Base-by-base conservation (phyloP, 2,113 vertebrate genomes). In the Rhynchomys soricoides region DNA sequence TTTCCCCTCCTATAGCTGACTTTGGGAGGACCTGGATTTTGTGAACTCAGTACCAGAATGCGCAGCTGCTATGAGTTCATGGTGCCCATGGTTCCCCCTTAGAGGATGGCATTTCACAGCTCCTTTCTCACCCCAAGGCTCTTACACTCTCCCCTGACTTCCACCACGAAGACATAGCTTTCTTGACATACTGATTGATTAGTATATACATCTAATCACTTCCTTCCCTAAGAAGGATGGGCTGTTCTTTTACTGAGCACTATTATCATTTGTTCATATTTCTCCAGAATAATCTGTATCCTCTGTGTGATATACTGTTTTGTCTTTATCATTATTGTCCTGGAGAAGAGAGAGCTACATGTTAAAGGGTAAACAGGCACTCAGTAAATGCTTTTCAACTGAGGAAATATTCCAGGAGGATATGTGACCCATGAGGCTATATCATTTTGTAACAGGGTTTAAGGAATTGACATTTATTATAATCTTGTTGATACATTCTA, bases 391-490 rank as follows among this genome's bases (percentile, higher is more conserved):
- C 68, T 83, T 96, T 59, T 93, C 73, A 57, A 85, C 43, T 74
- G 37, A 95, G 79, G 93, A 96, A 79, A 87, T 50, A 15, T 93
- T 93, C 82, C 21, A 43, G 91, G 91, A 57, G 34, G 82, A 50
- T 66, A n/a, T 24, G 55, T 78, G n/a, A 85, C 75, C 21, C 34
- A 94, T 85, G 87, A 21, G 92, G 75, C 77, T 71, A 82, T 50
- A 19, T 9, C 15, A 13, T 24, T 92, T 79, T 75, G 48, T 94
- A 74, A 59, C 7, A 78, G 55, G 57, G 45, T 71, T 91, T 86
- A 92, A 94, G 16, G 74, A 74, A 71, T 29, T 9, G 59, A 81
- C 75, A 71, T 77, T 86, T 89, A 78, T 57, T 81, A 75, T 45
- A 87, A 50, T 29, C 86, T 93, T 90, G 64, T 85, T 85, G 89